These are phyloP conservation scores for Dasypolia templi DNA, from an alignment of 2,888 invertebrate genomes.

Conservation along the genomic window DNA sequence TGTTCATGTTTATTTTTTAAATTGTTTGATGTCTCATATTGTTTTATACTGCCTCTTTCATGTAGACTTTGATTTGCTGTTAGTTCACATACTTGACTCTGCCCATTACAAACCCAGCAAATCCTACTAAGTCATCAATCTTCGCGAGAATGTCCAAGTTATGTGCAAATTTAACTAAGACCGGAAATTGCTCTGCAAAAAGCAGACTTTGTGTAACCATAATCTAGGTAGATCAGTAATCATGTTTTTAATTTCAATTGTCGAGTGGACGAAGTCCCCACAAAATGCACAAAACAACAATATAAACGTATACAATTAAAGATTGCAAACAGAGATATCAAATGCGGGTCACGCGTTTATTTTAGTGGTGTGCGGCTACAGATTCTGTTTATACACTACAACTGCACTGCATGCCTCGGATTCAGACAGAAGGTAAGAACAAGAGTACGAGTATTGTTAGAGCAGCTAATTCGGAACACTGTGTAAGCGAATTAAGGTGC, in stretches of 20 bases:
- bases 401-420: conserved; percentile 36
- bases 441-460: conserved; percentile 40
- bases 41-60: too few species aligned
- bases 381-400: conserved; percentile 32
- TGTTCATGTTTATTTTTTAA: too few species aligned
- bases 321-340: conserved; percentile 39
- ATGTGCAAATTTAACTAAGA: not conserved
- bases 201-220: not conserved
- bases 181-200: not conserved
- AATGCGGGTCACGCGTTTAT: conserved; percentile 51
- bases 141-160: too few species aligned
- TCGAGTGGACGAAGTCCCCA: not conserved
- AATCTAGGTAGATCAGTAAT: not conserved
- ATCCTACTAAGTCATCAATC: too few species aligned
- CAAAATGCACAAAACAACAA: conserved; percentile 1
- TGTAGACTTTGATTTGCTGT: not conserved
- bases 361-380: conserved; percentile 27
- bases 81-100: not conserved
- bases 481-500: conserved; percentile 71
- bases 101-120: not conserved
- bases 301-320: conserved; percentile 42
- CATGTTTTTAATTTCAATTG: conserved; percentile 10
- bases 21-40: too few species aligned
- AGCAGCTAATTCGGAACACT: conserved; percentile 57
- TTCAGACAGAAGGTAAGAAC: conserved; percentile 37